Evolutionary conservation across 1,140 invertebrate species (phyloP), one percentile per base, ranked within the genome.

Genomic region (Monomorium pharaonis): DNA sequence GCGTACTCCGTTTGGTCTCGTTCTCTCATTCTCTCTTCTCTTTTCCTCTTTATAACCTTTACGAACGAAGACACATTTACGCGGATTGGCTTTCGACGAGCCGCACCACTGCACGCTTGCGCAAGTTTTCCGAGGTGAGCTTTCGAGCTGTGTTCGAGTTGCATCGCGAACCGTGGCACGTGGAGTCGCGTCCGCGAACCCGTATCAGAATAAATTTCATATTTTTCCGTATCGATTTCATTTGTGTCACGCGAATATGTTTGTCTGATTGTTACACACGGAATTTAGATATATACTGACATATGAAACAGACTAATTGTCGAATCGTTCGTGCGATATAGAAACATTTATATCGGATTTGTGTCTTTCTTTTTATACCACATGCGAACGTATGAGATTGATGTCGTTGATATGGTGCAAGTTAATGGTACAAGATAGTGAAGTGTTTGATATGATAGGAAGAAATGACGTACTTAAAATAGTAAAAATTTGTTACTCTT

Each of bases 71-170:
- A 63, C 65, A 33, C 18, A 88, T 72, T 78, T 85, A 65, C 63
- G n/a, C 76, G 86, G 88, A 90, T 90, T 90, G 89, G 89, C 77
- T 88, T 89, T 77, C 65, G 77, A 75, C 65, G 24, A 84, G 74
- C 84, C 21, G 70, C 65, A 47, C 9, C 83, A 75, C 21, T 12
- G 76, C 88, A 91, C 91, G 91, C 91, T 90, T 91, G 91, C 91
- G 91, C 91, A 85, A 37, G 42, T 70, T 84, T 86, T 83, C 62
- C 85, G 85, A 70, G 85, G 72, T 77, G 77, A 91, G 88, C 90
- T 89, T 91, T 90, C 81, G 85, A 87, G 91, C 86, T 87, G 44
- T 44, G 24, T 91, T 83, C 84, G 90, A 89, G 90, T 91, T 83
- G 88, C 81, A 87, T 56, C 88, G 90, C 86, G 58, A 78, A 75